Percentiles rank a stretch among this genome's conserved stretches.
Conservation (phyloP, 2,797 vertebrate species). For the Xyrichtys novacula region DNA sequence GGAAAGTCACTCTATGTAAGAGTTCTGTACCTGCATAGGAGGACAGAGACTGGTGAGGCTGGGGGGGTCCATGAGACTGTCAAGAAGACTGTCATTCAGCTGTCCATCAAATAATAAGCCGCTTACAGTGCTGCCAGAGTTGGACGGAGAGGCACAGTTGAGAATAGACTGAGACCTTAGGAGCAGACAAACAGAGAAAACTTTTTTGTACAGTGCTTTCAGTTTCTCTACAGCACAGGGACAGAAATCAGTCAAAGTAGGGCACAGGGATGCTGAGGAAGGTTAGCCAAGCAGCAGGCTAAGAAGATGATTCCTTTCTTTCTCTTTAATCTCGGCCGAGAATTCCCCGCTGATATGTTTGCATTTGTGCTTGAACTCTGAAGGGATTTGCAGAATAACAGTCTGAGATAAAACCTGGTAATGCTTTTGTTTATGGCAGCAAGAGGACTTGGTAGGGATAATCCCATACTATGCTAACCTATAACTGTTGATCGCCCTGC, state of each 20-base stretch:
- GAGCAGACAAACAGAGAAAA: slow-evolving; percentile 28
- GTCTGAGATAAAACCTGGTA: slow-evolving; percentile 5
- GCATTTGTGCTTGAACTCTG: not conserved
- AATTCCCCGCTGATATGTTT: not conserved
- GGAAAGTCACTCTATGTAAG: not conserved
- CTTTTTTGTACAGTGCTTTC: not conserved
- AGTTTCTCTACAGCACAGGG: not conserved
- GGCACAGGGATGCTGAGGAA: not conserved
- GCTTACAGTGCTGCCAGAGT: slow-evolving; percentile 69
- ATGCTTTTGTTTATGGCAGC: slow-evolving; percentile 5
- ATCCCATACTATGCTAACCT: not conserved
- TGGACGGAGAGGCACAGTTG: slow-evolving; percentile 83
- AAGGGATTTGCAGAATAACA: slow-evolving; percentile 1
- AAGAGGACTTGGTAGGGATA: not conserved
- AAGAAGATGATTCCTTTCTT: slow-evolving; percentile 4
- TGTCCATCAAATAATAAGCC: slow-evolving; percentile 85
- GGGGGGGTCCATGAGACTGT: slow-evolving; percentile 87
- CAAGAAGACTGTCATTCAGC: slow-evolving; percentile 88
- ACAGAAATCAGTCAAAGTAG: not conserved
- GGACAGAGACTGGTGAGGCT: slow-evolving; percentile 90
- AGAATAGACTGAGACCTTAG: slow-evolving; percentile 93
- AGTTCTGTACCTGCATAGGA: slow-evolving; percentile 88
- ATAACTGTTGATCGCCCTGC: too few relatives aligned
- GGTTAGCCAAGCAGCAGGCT: not conserved
- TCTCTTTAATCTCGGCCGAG: slow-evolving; percentile 8